Evolutionary conservation across 2,113 vertebrate species (phyloP).

Genomic region (Lanius ludovicianus): DNA sequence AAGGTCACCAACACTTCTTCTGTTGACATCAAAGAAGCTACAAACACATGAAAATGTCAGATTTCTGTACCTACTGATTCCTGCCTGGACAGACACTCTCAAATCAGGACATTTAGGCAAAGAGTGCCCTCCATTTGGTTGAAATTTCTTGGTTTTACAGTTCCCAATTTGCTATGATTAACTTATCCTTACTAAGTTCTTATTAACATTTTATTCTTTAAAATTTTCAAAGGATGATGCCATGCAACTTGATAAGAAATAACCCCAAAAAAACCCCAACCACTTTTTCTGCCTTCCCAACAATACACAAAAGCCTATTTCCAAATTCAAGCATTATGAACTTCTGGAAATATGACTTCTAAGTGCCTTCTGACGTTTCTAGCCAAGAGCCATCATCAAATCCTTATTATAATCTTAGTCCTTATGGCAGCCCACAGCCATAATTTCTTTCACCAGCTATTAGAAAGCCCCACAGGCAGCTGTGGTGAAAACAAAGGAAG

Average conservation of each 20-base stretch:
- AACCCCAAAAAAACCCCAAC: not conserved
- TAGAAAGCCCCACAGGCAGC: not conserved
- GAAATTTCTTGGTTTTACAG: not conserved
- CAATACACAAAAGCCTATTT: not conserved
- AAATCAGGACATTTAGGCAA: not conserved
- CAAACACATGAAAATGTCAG: not conserved
- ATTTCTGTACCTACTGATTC: not conserved
- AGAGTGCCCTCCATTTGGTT: not conserved
- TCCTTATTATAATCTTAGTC: not conserved
- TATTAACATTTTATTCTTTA: not conserved
- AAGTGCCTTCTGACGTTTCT: not conserved
- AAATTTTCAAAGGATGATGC: not conserved
- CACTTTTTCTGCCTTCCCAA: not conserved
- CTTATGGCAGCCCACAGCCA: not conserved
- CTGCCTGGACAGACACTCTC: not conserved
- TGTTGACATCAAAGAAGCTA: not conserved
- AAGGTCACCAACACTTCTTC: not conserved
- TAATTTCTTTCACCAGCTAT: not conserved
- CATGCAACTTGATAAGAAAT: not conserved
- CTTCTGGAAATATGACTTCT: not conserved
- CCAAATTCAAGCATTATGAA: not conserved
- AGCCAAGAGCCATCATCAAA: not conserved
- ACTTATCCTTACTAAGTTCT: not conserved
- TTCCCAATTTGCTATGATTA: not conserved
- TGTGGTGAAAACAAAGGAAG: not conserved